These are phyloP conservation scores for Tadarida brasiliensis DNA, from an alignment of 2,797 vertebrate genomes.

Conservation along the genomic window DNA sequence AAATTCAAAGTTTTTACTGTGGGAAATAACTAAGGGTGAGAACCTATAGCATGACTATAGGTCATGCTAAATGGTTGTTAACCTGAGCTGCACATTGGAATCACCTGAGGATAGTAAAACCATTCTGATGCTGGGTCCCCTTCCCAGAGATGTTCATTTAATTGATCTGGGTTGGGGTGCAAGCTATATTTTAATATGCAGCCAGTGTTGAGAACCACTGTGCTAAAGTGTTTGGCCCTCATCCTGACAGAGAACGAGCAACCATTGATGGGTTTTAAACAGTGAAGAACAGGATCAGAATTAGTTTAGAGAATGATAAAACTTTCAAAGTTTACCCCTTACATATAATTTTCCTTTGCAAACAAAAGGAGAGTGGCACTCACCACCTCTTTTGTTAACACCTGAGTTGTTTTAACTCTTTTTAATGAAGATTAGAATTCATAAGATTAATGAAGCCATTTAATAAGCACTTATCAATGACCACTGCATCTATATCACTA, in stretches of 20 bases:
- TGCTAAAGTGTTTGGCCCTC: neutral
- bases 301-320: neutral
- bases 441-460: neutral
- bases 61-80: neutral
- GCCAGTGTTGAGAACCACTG: neutral
- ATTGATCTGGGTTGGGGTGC: neutral
- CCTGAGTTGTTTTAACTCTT: neutral
- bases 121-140: neutral
- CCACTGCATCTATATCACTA: neutral
- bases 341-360: neutral
- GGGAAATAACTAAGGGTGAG: neutral
- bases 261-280: neutral
- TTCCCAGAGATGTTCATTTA: neutral
- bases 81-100: neutral
- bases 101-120: neutral
- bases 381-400: neutral
- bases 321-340: neutral
- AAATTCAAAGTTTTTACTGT: neutral
- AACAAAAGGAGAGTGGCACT: neutral
- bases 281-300: neutral
- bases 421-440: neutral
- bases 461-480: neutral
- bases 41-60: neutral
- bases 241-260: neutral
- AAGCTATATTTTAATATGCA: neutral